A percentile compares a stretch with the other conserved stretches of the same genome.
phyloP scores from a whole-genome alignment of 2,888 invertebrate genomes.

The Agriotes lineatus region DNA sequence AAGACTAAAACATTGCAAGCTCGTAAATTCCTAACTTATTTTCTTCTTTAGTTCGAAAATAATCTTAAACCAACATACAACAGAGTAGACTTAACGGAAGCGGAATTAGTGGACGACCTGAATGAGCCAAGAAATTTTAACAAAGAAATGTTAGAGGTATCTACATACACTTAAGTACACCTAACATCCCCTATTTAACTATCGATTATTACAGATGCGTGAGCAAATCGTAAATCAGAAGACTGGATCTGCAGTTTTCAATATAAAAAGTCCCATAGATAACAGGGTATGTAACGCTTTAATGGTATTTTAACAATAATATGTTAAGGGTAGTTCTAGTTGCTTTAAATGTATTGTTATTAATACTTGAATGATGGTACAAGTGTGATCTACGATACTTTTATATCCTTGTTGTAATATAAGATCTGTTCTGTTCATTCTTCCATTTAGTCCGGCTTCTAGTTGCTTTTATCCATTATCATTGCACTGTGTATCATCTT shows the following conservation, averaged over 20 bases:
- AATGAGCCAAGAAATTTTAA: constrained; percentile 81
- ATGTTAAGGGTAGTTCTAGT: too few relatives aligned
- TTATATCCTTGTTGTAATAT: too few relatives aligned
- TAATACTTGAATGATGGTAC: too few relatives aligned
- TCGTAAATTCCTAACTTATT: too few relatives aligned
- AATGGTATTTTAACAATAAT: too few relatives aligned
- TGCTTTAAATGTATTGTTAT: too few relatives aligned
- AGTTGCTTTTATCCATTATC: too few relatives aligned
- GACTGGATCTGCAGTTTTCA: constrained; percentile 73
- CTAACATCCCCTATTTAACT: background rate
- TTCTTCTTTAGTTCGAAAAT: constrained; percentile 77
- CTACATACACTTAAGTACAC: background rate
- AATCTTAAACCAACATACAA: constrained; percentile 96
- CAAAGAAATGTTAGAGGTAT: constrained; percentile 64
- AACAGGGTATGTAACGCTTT: too few relatives aligned
- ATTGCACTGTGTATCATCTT: too few relatives aligned
- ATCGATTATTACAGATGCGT: constrained; percentile 59
- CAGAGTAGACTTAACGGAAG: constrained; percentile 95
- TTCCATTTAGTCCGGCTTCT: too few relatives aligned
- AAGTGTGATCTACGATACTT: too few relatives aligned
- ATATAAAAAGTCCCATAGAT: constrained; percentile 88
- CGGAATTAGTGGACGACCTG: constrained; percentile 84
- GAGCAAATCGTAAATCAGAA: constrained; percentile 65
- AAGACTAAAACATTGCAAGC: constrained; percentile 62
- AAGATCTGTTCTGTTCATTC: too few relatives aligned